phyloP scores from a whole-genome alignment of 2,888 invertebrate genomes.

The Clanis bilineata region DNA sequence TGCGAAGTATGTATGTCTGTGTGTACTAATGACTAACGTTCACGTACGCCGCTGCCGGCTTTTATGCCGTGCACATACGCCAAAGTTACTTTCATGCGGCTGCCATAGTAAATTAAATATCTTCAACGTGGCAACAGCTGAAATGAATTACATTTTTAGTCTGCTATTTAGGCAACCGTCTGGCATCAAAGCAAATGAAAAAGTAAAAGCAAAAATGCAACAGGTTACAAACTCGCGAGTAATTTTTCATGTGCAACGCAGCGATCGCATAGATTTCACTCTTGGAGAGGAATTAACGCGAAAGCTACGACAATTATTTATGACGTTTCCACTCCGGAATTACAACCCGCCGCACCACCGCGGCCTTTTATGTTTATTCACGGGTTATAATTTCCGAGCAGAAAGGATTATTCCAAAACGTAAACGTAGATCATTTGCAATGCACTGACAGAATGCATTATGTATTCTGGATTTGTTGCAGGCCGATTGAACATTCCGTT shows the following conservation, averaged over 20 bases:
- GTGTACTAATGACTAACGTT: slow-evolving; percentile 5
- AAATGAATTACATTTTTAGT: not conserved
- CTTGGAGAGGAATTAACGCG: slow-evolving; percentile 60
- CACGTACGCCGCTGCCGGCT: not conserved
- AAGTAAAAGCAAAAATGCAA: slow-evolving; percentile 33
- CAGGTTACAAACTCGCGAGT: slow-evolving; percentile 40
- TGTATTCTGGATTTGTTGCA: slow-evolving; percentile 39
- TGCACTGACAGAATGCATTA: slow-evolving; percentile 66
- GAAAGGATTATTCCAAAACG: slow-evolving; percentile 70
- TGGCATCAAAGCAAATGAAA: slow-evolving; percentile 1
- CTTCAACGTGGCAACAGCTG: not conserved
- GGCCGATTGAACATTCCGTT: slow-evolving; percentile 31
- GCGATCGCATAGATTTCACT: slow-evolving; percentile 63
- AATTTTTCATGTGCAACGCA: slow-evolving; percentile 46
- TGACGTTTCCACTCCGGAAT: slow-evolving; percentile 62
- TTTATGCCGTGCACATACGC: slow-evolving; percentile 7
- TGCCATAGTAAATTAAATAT: slow-evolving; percentile 12
- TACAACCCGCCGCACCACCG: slow-evolving; percentile 44
- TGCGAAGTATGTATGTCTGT: slow-evolving; percentile 1
- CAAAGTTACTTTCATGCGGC: slow-evolving; percentile 1
- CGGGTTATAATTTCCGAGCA: slow-evolving; percentile 66
- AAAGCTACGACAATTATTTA: slow-evolving; percentile 73
- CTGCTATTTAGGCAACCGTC: not conserved
- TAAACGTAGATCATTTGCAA: slow-evolving; percentile 65
- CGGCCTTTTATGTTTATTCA: slow-evolving; percentile 71